Evolutionary conservation across 2,797 vertebrate genomes (phyloP), one percentile per base, ranked within the genome.

Genomic region (Hozukius guyotensis): DNA sequence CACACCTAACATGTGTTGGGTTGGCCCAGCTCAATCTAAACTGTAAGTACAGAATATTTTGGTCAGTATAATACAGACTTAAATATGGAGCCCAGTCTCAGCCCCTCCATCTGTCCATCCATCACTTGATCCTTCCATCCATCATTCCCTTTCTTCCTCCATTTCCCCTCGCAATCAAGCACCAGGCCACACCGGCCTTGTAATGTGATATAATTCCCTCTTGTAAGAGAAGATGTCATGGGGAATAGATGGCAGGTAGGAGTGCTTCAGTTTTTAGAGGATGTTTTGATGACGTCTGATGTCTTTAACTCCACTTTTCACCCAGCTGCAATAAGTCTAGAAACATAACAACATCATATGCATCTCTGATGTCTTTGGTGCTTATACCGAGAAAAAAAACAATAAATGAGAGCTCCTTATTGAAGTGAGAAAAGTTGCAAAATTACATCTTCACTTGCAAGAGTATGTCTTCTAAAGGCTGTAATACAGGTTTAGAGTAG

Each of bases 281-380:
- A 77, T 66, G 72, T 73, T 82, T 86, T 77, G 83, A 84, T 88
- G 84, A 88, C 63, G 77, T 74, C 81, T 87, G 80, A 92, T 88
- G 77, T 75, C 79, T 84, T 89, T 80, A 88, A 83, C 55, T 74
- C 66, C 63, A 64, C 69, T 74, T 87, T 73, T 69, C 59, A 75
- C 84, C 80, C 71, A 3, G 77, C 78, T 81, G 95, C 94, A 95
- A 95, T 95, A 94, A 93, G 78, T 77, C 83, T 24, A 68, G 84
- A 78, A 62, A 74, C 72, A 38, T 88, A 94, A 93, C 82, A 53
- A 65, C 65, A 92, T 93, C 86, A 82, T 71, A 63, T 82, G 83
- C 77, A 88, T 84, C 92, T 90, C 81, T 38, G 18, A 77, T 86
- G 86, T 78, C 71, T 78, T 73, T 72, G 53, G 56, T 80, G 36